Evolutionary conservation across 2,888 invertebrate genomes (phyloP).

Genomic region (Scaptomyza caliginosa): DNA sequence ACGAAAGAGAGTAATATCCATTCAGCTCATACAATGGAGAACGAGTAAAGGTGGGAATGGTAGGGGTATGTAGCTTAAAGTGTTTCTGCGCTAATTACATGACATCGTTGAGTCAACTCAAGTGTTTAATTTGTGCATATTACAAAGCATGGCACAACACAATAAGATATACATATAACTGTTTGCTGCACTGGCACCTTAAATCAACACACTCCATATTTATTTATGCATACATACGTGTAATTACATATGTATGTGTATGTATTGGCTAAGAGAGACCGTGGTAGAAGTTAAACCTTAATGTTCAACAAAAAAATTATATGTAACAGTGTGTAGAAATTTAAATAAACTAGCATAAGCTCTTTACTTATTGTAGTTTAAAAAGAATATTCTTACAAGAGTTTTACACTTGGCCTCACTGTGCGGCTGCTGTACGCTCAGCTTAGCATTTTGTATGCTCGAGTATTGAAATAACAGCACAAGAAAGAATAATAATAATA

Average conservation of each 20-base stretch:
- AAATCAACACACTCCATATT: conserved; percentile 31
- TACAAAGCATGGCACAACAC: conserved; percentile 40
- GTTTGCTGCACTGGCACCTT: conserved; percentile 32
- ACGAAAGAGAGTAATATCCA: conserved; percentile 37
- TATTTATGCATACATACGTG: background rate
- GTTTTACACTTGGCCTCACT: conserved; percentile 14
- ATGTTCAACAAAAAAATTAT: background rate
- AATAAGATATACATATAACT: conserved; percentile 29
- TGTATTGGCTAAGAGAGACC: conserved; percentile 1
- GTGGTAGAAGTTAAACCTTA: conserved; percentile 5
- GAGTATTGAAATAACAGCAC: conserved; percentile 75
- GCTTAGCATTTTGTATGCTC: conserved; percentile 56
- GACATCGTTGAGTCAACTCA: conserved; percentile 69
- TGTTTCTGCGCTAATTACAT: conserved; percentile 54
- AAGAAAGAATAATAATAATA: conserved; percentile 66
- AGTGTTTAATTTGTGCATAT: conserved; percentile 70
- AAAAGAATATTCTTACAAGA: background rate
- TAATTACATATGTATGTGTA: background rate
- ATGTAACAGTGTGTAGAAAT: background rate
- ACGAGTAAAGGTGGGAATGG: background rate
- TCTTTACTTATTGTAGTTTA: background rate
- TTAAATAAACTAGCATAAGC: background rate
- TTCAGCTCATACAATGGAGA: conserved; percentile 39
- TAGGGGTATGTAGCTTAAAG: conserved; percentile 14
- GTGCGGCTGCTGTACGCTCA: conserved; percentile 56